phyloP scores from a whole-genome alignment of 2,113 vertebrate species.

The Ciconia boyciana region DNA sequence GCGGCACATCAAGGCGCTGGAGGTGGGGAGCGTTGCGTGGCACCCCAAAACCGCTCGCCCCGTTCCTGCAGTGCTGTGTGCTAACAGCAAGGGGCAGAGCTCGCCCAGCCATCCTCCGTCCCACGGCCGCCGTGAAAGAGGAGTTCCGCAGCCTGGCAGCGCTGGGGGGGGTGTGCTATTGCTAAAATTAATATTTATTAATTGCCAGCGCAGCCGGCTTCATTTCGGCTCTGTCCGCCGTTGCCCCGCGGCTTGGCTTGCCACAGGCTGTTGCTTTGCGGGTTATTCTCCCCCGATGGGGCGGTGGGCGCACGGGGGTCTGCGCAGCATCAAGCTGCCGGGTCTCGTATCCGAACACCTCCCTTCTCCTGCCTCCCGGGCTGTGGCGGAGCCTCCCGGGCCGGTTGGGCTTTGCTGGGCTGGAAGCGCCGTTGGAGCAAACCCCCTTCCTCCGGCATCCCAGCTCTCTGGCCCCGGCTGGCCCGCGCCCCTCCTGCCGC shows the following conservation, averaged over 20 bases:
- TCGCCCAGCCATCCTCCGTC: not conserved
- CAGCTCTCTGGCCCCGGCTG: not conserved
- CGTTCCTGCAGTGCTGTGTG: not conserved
- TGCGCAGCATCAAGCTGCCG: rapidly evolving
- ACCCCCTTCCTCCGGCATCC: not conserved
- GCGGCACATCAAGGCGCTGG: slow-evolving; percentile 82
- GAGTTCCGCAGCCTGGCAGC: rapidly evolving
- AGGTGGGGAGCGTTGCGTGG: slow-evolving; percentile 66
- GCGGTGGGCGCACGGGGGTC: rapidly evolving
- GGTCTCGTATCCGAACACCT: rapidly evolving
- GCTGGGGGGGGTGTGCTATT: rapidly evolving
- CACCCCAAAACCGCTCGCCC: rapidly evolving
- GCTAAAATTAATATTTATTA: not conserved
- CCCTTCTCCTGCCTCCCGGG: not conserved
- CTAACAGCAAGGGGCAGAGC: not conserved
- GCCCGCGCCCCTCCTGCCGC: not conserved
- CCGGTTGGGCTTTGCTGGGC: not conserved
- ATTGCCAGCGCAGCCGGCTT: not conserved
- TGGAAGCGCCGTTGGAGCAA: not conserved
- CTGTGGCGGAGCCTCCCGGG: rapidly evolving
- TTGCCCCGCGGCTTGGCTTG: not conserved
- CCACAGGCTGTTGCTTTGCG: rapidly evolving
- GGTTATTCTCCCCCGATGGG: rapidly evolving
- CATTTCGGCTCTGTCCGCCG: not conserved
- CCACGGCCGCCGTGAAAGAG: not conserved